Conservation (phyloP, 2,797 vertebrate species). For the Siniperca undulata region DNA sequence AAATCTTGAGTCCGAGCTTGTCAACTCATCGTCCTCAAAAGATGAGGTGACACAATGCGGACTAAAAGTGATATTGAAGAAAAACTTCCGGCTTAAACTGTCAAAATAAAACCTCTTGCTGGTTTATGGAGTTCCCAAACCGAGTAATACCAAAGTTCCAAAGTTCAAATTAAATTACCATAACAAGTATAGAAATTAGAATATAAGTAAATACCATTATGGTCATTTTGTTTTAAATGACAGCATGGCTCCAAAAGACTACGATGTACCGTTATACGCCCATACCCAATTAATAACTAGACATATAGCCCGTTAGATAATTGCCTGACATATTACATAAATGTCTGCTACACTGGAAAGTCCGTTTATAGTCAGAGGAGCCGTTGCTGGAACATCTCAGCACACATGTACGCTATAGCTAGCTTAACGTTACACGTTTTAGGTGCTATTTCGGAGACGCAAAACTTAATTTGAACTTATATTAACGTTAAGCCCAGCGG, state of each 20-base stretch:
- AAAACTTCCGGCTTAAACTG: slow-evolving; percentile 49
- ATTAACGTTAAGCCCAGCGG: background rate
- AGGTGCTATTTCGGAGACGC: slow-evolving; percentile 8
- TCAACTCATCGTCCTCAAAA: background rate
- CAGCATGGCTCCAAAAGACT: background rate
- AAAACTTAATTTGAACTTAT: slow-evolving; percentile 13
- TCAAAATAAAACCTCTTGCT: slow-evolving; percentile 58
- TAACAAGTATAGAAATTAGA: fast-evolving
- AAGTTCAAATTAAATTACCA: background rate
- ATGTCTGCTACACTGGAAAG: background rate
- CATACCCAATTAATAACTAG: background rate
- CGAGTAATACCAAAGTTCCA: background rate
- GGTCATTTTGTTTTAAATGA: background rate
- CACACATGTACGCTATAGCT: slow-evolving; percentile 55
- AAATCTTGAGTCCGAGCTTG: background rate
- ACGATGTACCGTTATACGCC: background rate
- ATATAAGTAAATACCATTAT: background rate
- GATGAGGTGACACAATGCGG: slow-evolving; percentile 18
- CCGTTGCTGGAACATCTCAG: background rate
- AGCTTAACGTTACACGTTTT: slow-evolving; percentile 50
- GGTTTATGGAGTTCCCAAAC: background rate
- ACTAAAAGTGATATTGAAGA: background rate
- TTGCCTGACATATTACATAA: background rate
- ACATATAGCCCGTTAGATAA: background rate
- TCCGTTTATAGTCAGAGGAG: background rate